Conservation (phyloP, 2,797 vertebrate genomes). For the Lycodopsis pacificus region DNA sequence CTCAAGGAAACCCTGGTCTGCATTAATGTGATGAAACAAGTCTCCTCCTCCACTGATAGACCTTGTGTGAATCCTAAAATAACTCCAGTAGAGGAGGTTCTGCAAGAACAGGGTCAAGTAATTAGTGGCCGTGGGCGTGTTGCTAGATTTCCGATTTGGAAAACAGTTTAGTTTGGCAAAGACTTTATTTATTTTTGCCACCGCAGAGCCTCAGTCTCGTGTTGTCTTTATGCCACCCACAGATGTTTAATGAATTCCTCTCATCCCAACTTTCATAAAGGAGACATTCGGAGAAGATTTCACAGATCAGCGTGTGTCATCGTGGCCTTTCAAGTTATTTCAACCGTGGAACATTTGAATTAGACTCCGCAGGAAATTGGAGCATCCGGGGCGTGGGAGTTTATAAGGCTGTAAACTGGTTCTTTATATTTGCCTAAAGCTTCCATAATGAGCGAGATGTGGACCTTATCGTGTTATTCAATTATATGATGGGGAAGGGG, state of each 20-base stretch:
- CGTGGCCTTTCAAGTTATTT: slow-evolving; percentile 77
- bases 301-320: slow-evolving; percentile 70
- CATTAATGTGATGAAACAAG: slow-evolving; percentile 58
- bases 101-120: slow-evolving; percentile 48
- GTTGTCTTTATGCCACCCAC: slow-evolving; percentile 75
- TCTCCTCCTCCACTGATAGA: slow-evolving; percentile 14
- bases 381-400: slow-evolving; percentile 79
- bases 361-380: slow-evolving; percentile 59
- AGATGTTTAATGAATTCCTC: slow-evolving; percentile 79
- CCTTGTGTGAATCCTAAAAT: slow-evolving; percentile 17
- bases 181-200: background rate
- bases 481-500: slow-evolving; percentile 24
- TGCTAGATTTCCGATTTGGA: slow-evolving; percentile 72
- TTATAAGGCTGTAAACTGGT: slow-evolving; percentile 66
- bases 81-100: slow-evolving; percentile 21
- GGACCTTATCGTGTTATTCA: slow-evolving; percentile 67
- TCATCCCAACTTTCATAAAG: slow-evolving; percentile 81
- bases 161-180: slow-evolving; percentile 69
- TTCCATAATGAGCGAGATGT: slow-evolving; percentile 78
- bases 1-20: slow-evolving; percentile 42
- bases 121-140: slow-evolving; percentile 58
- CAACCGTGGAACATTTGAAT: slow-evolving; percentile 72
- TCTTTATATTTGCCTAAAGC: slow-evolving; percentile 80
- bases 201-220: slow-evolving; percentile 51
- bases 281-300: slow-evolving; percentile 77